Conservation (phyloP, 1,140 invertebrate species). For the Achatina immaculata region DNA sequence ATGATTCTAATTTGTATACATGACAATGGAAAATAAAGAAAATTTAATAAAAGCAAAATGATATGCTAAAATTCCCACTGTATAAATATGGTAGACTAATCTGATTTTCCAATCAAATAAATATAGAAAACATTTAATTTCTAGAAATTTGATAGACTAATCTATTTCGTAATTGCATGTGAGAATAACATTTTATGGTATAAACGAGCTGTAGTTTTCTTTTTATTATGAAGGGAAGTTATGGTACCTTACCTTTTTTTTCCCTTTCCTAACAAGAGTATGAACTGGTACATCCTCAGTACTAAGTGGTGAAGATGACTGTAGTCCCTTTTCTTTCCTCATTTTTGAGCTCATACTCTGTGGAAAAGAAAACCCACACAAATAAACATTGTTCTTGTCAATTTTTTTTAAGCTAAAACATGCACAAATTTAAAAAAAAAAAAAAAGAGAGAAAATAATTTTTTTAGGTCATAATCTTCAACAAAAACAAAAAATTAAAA, state of each 20-base stretch:
- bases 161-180: no score
- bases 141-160: no score
- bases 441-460: not conserved
- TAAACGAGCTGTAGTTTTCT: not conserved
- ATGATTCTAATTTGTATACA: no score
- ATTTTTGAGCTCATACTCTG: constrained; percentile 41
- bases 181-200: not conserved
- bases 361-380: not conserved
- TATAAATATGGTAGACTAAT: no score
- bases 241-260: constrained; percentile 43
- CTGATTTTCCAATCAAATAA: no score
- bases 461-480: not conserved
- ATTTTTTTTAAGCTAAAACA: not conserved
- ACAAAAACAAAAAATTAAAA: not conserved
- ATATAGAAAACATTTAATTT: no score
- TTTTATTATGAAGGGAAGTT: not conserved
- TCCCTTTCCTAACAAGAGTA: constrained; percentile 67
- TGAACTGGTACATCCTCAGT: constrained; percentile 68
- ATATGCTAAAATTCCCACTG: no score
- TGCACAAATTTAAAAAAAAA: not conserved
- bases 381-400: not conserved
- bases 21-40: no score
- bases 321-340: constrained; percentile 55
- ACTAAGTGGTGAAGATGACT: constrained; percentile 67
- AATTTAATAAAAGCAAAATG: no score